Evolutionary conservation across 1,140 invertebrate species (phyloP).

Genomic region (Cyclargus thomasi): DNA sequence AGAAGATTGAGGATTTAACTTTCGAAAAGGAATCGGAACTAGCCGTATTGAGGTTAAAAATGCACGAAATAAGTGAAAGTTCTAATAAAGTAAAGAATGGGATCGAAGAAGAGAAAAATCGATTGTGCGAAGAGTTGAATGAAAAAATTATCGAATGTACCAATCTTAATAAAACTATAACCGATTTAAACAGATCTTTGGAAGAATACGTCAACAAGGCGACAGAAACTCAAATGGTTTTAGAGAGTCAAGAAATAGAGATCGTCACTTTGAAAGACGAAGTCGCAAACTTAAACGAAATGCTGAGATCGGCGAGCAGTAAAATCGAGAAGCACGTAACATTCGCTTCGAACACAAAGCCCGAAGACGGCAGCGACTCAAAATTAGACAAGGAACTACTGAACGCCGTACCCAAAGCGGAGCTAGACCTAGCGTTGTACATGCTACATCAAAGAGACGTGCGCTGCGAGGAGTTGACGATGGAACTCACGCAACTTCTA

Average conservation of each 20-base stretch:
- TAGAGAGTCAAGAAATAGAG: constrained; percentile 81
- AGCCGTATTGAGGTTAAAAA: constrained; percentile 61
- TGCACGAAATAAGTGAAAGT: constrained; percentile 55
- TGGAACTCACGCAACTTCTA: constrained; percentile 87
- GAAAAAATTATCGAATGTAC: constrained; percentile 70
- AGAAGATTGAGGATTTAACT: constrained; percentile 62
- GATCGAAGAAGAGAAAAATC: constrained; percentile 47
- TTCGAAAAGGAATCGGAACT: constrained; percentile 75
- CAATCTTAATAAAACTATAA: constrained; percentile 66
- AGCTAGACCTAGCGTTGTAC: constrained; percentile 88
- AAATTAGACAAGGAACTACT: constrained; percentile 45
- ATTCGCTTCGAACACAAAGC: constrained; percentile 57
- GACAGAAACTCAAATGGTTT: constrained; percentile 73
- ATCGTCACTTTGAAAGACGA: constrained; percentile 81
- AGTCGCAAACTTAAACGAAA: constrained; percentile 45
- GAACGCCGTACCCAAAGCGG: constrained; percentile 75
- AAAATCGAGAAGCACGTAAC: constrained; percentile 76
- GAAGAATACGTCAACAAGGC: constrained; percentile 73
- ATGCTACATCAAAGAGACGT: constrained; percentile 92
- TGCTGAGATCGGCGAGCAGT: constrained; percentile 75
- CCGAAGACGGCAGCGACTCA: constrained; percentile 29
- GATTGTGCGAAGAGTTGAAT: constrained; percentile 54
- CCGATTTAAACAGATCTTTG: constrained; percentile 72
- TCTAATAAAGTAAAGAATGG: constrained; percentile 48
- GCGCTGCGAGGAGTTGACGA: constrained; percentile 90